Conservation (phyloP, 2,113 vertebrate genomes). For the Ceyx margarethae region DNA sequence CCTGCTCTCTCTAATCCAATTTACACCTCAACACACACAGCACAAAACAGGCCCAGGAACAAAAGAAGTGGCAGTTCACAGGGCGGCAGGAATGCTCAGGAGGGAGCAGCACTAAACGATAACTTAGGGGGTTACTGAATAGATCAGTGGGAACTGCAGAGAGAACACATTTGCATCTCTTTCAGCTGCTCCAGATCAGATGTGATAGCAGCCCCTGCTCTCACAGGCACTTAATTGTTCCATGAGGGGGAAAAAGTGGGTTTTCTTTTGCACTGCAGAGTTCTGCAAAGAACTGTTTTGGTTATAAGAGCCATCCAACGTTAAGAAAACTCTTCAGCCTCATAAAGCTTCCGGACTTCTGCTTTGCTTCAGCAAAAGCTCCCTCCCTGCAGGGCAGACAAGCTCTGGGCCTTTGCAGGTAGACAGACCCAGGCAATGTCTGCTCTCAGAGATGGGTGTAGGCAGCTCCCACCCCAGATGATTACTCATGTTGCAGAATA, state of each 20-base stretch:
- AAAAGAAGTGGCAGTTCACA: background rate
- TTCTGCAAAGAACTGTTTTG: background rate
- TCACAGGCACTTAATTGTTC: slow-evolving; percentile 28
- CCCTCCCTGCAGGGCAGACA: background rate
- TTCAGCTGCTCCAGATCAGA: slow-evolving; percentile 27
- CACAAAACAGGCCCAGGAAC: background rate
- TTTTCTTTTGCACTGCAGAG: background rate
- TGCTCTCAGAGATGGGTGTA: background rate
- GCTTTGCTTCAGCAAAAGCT: background rate
- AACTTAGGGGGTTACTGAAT: slow-evolving; percentile 28
- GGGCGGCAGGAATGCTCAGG: background rate
- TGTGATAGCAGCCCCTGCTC: slow-evolving; percentile 51
- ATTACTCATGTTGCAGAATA: background rate
- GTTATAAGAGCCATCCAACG: background rate
- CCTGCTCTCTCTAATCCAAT: slow-evolving; percentile 36
- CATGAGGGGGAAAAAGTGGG: background rate
- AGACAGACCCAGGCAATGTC: background rate
- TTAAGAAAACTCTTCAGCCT: background rate
- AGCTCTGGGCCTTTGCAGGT: background rate
- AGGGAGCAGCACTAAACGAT: background rate
- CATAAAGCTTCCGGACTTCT: background rate
- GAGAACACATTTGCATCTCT: slow-evolving; percentile 50
- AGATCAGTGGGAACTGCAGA: background rate
- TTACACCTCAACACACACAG: background rate
- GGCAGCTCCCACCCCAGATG: background rate